Conservation (phyloP, 2,888 invertebrate species). For the Andrena trimmerana region DNA sequence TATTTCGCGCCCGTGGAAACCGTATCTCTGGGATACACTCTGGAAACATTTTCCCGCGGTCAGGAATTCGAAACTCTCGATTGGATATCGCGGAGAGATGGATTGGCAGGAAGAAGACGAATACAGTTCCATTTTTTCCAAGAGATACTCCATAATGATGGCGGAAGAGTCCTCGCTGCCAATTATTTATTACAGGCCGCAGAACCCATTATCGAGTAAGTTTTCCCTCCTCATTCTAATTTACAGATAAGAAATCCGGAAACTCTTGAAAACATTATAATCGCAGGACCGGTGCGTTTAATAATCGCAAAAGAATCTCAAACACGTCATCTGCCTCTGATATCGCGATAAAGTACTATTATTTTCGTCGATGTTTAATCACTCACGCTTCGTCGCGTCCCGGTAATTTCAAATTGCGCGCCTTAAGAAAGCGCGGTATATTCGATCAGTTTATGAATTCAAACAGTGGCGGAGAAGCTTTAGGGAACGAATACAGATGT, state of each 20-base stretch:
- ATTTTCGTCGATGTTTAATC: background rate
- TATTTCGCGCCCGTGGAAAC: conserved; percentile 72
- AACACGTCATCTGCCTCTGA: background rate
- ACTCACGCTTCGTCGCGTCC: background rate
- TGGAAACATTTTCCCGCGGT: conserved; percentile 48
- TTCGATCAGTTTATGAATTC: background rate
- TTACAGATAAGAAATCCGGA: no score
- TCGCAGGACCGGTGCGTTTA: background rate
- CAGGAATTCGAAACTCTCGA: conserved; percentile 34
- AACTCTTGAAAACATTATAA: background rate
- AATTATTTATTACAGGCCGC: conserved; percentile 45
- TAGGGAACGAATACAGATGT: background rate
- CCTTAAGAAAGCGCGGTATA: conserved; percentile 37
- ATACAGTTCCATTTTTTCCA: conserved; percentile 37
- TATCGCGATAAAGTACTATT: background rate
- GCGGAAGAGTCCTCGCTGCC: conserved; percentile 47
- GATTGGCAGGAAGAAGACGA: conserved; percentile 56
- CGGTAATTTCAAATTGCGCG: conserved; percentile 40
- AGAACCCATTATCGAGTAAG: conserved; percentile 54
- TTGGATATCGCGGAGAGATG: conserved; percentile 18
- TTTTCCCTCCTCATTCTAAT: background rate
- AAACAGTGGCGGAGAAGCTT: background rate
- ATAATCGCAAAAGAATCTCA: background rate
- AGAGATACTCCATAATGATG: conserved; percentile 46
- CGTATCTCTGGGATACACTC: conserved; percentile 72